These are phyloP conservation scores for Drosophila mercatorum DNA, from an alignment of 2,888 invertebrate species.

Conservation along the genomic window DNA sequence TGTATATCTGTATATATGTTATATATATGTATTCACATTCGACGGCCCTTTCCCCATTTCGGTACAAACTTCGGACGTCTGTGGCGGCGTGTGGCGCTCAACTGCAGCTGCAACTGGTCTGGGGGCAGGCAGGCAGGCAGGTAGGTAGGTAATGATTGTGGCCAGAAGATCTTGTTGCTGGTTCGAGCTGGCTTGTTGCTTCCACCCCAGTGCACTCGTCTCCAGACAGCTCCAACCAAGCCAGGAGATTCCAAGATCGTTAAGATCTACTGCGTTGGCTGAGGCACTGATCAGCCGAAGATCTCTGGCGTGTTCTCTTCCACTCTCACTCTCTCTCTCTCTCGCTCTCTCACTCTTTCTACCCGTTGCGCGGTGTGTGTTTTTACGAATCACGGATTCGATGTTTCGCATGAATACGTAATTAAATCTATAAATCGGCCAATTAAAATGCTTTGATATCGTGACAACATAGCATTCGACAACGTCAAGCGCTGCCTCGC, in stretches of 20 bases:
- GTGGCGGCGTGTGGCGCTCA: slow-evolving; percentile 68
- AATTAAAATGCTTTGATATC: slow-evolving; percentile 85
- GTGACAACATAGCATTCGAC: slow-evolving; percentile 85
- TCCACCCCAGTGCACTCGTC: slow-evolving; percentile 25
- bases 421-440: slow-evolving; percentile 85
- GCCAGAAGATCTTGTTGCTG: slow-evolving; percentile 55
- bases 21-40: slow-evolving; percentile 24
- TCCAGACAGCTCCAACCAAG: slow-evolving; percentile 17
- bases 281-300: slow-evolving; percentile 57
- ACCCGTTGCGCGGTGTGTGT: slow-evolving; percentile 82
- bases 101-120: slow-evolving; percentile 18
- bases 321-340: slow-evolving; percentile 29
- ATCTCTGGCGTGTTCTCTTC: slow-evolving; percentile 47
- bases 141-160: slow-evolving; percentile 36
- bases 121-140: slow-evolving; percentile 11
- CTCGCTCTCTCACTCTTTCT: slow-evolving; percentile 2
- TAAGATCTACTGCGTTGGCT: slow-evolving; percentile 77
- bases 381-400: slow-evolving; percentile 85
- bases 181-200: slow-evolving; percentile 18
- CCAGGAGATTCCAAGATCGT: slow-evolving; percentile 67
- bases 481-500: slow-evolving; percentile 60
- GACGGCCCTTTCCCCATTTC: slow-evolving; percentile 55
- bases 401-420: slow-evolving; percentile 85
- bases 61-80: slow-evolving; percentile 33
- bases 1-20: slow-evolving; percentile 40